These are phyloP conservation scores for Scomberomorus guttatus DNA, from an alignment of 2,797 vertebrate species.

Conservation along the genomic window DNA sequence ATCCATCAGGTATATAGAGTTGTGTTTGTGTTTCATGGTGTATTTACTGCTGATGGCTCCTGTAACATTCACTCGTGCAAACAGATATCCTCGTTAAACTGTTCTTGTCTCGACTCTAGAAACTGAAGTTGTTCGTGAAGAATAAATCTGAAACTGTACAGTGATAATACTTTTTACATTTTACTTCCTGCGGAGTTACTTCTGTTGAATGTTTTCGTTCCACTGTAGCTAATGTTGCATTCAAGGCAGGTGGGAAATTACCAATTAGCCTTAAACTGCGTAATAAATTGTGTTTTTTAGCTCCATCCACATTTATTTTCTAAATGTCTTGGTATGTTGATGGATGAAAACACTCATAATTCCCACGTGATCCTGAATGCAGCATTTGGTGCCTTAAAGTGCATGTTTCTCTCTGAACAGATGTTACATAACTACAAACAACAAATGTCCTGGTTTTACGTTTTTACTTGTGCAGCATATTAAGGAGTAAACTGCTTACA, in stretches of 20 bases:
- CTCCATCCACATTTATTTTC: background rate
- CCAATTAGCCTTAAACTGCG: background rate
- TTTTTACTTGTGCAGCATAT: background rate
- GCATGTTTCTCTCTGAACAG: background rate
- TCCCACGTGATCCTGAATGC: conserved; percentile 27
- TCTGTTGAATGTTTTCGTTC: background rate
- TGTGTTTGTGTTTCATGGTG: background rate
- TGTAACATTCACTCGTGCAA: background rate
- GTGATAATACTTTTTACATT: background rate
- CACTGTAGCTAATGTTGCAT: conserved; percentile 19
- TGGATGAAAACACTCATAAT: background rate
- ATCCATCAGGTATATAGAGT: background rate
- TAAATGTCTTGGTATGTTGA: background rate
- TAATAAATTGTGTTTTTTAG: too few relatives aligned
- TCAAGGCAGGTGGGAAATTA: background rate
- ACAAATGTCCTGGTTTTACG: background rate
- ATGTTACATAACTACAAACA: background rate
- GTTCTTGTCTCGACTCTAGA: background rate
- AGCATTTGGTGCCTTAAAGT: conserved; percentile 41
- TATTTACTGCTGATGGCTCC: background rate
- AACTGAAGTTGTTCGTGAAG: background rate
- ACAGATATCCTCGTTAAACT: background rate
- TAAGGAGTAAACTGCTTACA: background rate
- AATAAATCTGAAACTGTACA: background rate
- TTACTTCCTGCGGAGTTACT: background rate